Base-by-base conservation (phyloP, 2,888 invertebrate species). In the Chymomyza fuscimana region DNA sequence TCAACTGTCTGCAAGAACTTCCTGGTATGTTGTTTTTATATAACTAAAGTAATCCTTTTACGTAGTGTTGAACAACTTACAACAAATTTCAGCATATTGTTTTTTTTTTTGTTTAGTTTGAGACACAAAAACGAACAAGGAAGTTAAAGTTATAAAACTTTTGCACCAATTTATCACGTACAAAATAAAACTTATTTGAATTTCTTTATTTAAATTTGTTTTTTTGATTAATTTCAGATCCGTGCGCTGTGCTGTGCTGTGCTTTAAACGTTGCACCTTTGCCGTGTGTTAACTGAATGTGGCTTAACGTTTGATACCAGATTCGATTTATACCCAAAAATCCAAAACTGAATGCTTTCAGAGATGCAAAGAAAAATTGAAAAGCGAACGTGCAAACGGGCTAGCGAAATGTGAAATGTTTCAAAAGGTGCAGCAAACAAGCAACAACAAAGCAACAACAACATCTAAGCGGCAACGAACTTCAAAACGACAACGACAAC, bases 311-410 rank as follows among this genome's bases (percentile, higher is more conserved):
- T 82, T 87, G 89, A 80, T 89, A 88, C 91, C 90, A 91, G 90
- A 91, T 91, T 89, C 89, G 90, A 91, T 91, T 91, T 91, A 91
- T 91, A 91, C 89, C 87, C 78, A 63, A 77, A 76, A 73, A 65
- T 32, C 51, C 22, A 2, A 29, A 64, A 58, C 52, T 58, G 70
- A 73, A 51, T 64, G 62, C 25, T 71, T 70, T 58, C 77, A 32
- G 40, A 64, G 81, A 4, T 82, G 77, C 12, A 50, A 50, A 22
- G 22, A 61, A 59, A 65, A 58, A 66, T 58, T 67, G 64, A 58
- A 65, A 65, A 59, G 32, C 40, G 40, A 52, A n/a, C 40, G 54
- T n/a, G 9, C 32, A 32, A 32, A 32, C 32, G 32, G 32, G 32
- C 32, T 5, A 32, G 58, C 71, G 79, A 77, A 73, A 75, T 79